These are phyloP conservation scores for Limenitis camilla DNA, from an alignment of 2,888 invertebrate genomes.

Conservation along the genomic window DNA sequence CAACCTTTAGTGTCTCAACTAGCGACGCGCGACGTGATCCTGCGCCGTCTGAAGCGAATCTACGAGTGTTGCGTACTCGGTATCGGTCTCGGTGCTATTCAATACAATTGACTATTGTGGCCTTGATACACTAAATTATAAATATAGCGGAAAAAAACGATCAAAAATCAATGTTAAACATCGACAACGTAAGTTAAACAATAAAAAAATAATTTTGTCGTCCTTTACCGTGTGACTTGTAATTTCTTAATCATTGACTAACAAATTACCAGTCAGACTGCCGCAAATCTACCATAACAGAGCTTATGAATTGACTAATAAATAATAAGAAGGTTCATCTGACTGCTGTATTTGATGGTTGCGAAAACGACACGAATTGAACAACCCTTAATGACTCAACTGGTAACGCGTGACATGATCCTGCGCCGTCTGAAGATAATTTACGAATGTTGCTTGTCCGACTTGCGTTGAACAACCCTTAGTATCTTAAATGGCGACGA, in stretches of 20 bases:
- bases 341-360: conserved; percentile 38
- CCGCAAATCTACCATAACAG: no score
- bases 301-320: conserved; percentile 16
- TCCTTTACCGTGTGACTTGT: no score
- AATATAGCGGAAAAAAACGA: conserved; percentile 1
- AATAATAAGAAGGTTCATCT: conserved; percentile 32
- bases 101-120: conserved; percentile 20
- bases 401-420: no score
- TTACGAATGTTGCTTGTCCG: no score
- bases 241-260: background rate
- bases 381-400: no score
- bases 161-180: background rate
- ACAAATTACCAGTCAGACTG: no score
- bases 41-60: conserved; percentile 34
- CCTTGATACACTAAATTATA: conserved; percentile 5
- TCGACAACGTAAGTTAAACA: background rate
- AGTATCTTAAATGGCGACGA: conserved; percentile 47
- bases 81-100: conserved; percentile 30
- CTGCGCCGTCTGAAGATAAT: no score
- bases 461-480: conserved; percentile 47
- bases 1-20: conserved; percentile 50
- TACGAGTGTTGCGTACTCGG: conserved; percentile 8
- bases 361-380: conserved; percentile 37
- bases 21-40: conserved; percentile 49
- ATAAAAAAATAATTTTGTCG: no score